These are phyloP conservation scores for Alectoris magna DNA, from an alignment of 2,797 vertebrate species.

Conservation along the genomic window DNA sequence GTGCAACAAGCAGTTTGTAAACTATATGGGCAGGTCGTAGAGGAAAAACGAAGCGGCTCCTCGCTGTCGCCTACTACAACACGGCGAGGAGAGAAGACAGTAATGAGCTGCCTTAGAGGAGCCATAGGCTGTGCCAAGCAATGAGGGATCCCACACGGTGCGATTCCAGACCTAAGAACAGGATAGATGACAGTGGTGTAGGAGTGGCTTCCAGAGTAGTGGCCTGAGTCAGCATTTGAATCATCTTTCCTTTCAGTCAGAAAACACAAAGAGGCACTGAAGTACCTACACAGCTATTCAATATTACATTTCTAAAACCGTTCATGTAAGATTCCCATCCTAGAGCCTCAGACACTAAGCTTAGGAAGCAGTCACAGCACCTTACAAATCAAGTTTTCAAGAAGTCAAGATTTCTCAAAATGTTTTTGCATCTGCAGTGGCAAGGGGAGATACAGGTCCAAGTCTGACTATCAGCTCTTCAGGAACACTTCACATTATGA, in stretches of 20 bases:
- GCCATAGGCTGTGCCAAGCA: neutral
- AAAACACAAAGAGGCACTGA: neutral
- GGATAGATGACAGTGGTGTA: neutral
- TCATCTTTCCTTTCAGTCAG: neutral
- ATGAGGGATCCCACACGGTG: neutral
- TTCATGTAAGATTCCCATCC: neutral
- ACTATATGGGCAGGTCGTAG: neutral
- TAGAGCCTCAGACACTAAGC: neutral
- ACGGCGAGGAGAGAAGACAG: neutral
- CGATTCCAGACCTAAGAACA: neutral
- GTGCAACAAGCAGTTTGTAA: neutral
- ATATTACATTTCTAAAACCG: neutral
- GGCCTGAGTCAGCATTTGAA: neutral
- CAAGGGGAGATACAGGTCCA: neutral
- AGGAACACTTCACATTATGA: neutral
- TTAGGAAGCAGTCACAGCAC: neutral
- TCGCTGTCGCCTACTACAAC: too few species aligned
- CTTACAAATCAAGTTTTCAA: neutral
- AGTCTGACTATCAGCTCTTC: neutral
- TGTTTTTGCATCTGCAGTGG: neutral
- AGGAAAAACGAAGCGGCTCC: neutral
- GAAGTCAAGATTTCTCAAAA: fast-evolving
- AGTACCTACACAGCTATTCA: neutral
- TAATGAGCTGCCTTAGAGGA: neutral
- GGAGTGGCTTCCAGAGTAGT: neutral